Percentiles rank a stretch among this genome's conserved stretches.
Evolutionary conservation across 2,113 vertebrate species (phyloP).

Genomic region (Neolamprologus fasciatus): DNA sequence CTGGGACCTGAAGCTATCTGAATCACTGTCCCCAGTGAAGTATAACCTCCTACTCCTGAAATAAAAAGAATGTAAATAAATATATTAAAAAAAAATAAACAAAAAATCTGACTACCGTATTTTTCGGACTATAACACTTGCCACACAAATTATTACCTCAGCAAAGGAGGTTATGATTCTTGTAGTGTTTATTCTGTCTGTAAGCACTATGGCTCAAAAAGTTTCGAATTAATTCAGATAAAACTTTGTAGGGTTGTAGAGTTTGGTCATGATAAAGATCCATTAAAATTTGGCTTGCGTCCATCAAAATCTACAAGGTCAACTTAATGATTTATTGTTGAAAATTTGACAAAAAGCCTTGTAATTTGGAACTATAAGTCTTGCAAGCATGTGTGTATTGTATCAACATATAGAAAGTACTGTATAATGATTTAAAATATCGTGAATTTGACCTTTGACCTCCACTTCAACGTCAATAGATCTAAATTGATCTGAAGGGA

Average conservation of each 20-base stretch:
- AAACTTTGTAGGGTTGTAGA: neutral
- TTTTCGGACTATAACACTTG: neutral
- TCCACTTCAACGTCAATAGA: neutral
- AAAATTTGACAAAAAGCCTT: neutral
- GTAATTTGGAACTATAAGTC: neutral
- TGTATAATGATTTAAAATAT: neutral
- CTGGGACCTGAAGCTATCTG: neutral
- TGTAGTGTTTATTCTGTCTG: neutral
- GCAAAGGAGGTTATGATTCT: neutral
- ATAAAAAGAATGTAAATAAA: neutral
- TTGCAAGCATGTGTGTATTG: fast-evolving
- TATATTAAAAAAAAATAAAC: neutral
- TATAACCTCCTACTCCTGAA: neutral
- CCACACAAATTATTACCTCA: neutral
- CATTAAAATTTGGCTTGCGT: fast-evolving
- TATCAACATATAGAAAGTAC: neutral
- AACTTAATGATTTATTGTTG: neutral
- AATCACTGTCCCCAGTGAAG: neutral
- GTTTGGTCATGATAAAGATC: neutral
- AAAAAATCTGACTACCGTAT: neutral
- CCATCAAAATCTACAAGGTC: neutral
- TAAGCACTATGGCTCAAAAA: neutral
- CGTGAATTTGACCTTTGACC: neutral
- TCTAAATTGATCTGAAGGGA: neutral
- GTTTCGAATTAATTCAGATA: neutral